phyloP scores from a whole-genome alignment of 2,113 vertebrate species.

The Platysternon megacephalum region DNA sequence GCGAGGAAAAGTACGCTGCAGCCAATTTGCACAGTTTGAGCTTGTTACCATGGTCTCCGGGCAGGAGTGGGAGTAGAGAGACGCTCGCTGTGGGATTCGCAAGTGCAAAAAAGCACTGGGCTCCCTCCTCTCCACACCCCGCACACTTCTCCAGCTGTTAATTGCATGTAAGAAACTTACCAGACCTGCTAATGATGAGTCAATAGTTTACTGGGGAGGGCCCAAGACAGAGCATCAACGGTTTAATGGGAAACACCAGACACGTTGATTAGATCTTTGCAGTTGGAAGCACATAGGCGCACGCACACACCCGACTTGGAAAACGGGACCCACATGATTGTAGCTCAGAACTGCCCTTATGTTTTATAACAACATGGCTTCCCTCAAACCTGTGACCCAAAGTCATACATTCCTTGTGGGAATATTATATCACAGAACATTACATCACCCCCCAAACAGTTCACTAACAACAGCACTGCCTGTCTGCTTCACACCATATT shows the following conservation, averaged over 20 bases:
- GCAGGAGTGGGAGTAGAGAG: conserved; percentile 64
- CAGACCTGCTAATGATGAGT: not conserved
- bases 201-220: conserved; percentile 25
- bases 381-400: conserved; percentile 22
- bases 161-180: not conserved
- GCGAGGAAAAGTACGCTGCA: conserved; percentile 56
- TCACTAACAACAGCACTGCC: conserved; percentile 19
- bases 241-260: not conserved
- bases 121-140: conserved; percentile 46
- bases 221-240: not conserved
- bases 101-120: conserved; percentile 37
- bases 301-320: not conserved
- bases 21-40: conserved; percentile 70
- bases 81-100: conserved; percentile 55
- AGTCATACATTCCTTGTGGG: conserved; percentile 58
- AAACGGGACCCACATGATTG: not conserved
- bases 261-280: fast-evolving
- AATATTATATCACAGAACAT: conserved; percentile 43
- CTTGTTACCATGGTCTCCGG: conserved; percentile 54
- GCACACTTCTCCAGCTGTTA: not conserved
- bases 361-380: conserved; percentile 1
- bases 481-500: not conserved
- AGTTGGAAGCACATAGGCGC: fast-evolving
- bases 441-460: conserved; percentile 32
- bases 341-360: conserved; percentile 7